Evolutionary conservation across 1,140 invertebrate genomes (phyloP).

Genomic region (Drosophila gunungcola): DNA sequence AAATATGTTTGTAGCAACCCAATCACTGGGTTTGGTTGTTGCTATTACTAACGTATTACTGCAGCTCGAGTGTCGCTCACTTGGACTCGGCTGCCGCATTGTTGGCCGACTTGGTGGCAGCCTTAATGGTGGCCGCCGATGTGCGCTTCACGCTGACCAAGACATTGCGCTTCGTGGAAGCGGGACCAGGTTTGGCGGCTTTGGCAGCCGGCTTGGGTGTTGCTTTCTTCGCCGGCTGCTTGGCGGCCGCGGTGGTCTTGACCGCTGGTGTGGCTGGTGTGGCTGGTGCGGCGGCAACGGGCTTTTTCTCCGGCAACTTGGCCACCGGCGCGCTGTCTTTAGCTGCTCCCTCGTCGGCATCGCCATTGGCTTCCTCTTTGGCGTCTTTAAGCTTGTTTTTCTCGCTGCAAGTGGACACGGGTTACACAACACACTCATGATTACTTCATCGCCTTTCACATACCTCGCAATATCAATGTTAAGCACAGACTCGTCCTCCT

Average conservation of each 20-base stretch:
- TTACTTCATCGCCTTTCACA: not conserved
- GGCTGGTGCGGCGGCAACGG: conserved; percentile 3
- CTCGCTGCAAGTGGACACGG: conserved; percentile 51
- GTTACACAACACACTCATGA: not conserved
- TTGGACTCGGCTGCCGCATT: conserved; percentile 52
- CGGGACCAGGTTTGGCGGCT: conserved; percentile 57
- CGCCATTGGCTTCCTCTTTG: conserved; percentile 62
- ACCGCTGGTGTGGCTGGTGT: conserved; percentile 15
- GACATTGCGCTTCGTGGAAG: conserved; percentile 67
- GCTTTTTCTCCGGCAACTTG: conserved; percentile 58
- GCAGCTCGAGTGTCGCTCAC: conserved; percentile 37
- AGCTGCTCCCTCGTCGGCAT: conserved; percentile 30
- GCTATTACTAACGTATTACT: conserved; percentile 14
- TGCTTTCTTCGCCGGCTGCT: conserved; percentile 48
- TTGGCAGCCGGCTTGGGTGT: conserved; percentile 50
- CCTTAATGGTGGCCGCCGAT: conserved; percentile 50
- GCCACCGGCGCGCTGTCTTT: conserved; percentile 41
- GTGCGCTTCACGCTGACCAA: conserved; percentile 71
- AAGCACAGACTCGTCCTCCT: conserved; percentile 89
- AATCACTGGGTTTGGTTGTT: conserved; percentile 66
- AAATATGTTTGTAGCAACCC: conserved; percentile 57
- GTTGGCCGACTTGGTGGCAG: conserved; percentile 49
- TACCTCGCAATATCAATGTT: conserved; percentile 85
- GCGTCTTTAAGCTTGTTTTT: conserved; percentile 73
- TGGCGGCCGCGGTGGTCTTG: conserved; percentile 25